phyloP scores from a whole-genome alignment of 2,888 invertebrate species.

The Epirrhoe alternata region DNA sequence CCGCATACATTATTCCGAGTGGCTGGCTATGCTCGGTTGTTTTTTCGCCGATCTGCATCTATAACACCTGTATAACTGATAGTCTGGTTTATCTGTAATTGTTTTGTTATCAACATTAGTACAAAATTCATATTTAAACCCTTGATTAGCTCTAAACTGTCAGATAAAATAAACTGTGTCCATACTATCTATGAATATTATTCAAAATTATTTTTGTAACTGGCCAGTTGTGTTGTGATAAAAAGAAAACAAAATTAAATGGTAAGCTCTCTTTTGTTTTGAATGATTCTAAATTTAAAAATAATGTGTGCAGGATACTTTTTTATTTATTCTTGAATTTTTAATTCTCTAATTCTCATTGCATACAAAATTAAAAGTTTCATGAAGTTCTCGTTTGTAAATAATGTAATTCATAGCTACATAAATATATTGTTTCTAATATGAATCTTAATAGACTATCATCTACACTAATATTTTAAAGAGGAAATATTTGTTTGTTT shows the following conservation, averaged over 20 bases:
- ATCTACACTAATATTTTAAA: too few relatives aligned
- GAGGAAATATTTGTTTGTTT: too few relatives aligned
- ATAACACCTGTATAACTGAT: constrained; percentile 53
- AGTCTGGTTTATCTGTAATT: constrained; percentile 79
- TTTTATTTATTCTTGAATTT: background rate
- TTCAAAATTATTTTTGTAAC: constrained; percentile 30
- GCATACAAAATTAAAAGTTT: too few relatives aligned
- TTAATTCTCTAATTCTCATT: background rate
- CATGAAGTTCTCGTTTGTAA: too few relatives aligned
- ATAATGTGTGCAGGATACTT: background rate
- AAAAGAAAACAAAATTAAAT: constrained; percentile 20
- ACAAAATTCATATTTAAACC: constrained; percentile 75
- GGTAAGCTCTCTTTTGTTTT: constrained; percentile 21
- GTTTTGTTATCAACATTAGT: constrained; percentile 78
- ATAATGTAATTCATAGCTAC: too few relatives aligned
- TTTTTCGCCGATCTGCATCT: constrained; percentile 58
- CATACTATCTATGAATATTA: constrained; percentile 23
- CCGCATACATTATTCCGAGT: constrained; percentile 68
- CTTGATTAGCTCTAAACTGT: constrained; percentile 78
- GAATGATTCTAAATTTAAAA: constrained; percentile 13
- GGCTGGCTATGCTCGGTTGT: constrained; percentile 45
- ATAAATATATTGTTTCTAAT: too few relatives aligned
- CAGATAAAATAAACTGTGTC: constrained; percentile 59
- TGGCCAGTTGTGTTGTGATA: constrained; percentile 33
- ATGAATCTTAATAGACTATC: too few relatives aligned